A percentile compares a stretch with the other conserved stretches of the same genome.
Evolutionary conservation across 2,888 invertebrate genomes (phyloP).

Genomic region (Sipha maydis): DNA sequence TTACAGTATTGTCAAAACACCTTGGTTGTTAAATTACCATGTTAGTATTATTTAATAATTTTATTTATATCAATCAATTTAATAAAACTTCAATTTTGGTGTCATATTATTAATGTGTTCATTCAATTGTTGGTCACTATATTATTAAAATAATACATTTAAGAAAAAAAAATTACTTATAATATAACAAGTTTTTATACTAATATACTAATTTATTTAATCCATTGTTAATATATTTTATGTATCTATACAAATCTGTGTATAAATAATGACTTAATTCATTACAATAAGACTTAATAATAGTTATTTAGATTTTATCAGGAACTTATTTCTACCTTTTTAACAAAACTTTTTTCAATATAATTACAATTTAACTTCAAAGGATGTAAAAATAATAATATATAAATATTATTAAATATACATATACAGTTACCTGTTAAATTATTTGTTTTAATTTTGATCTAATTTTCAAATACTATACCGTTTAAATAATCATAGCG

Average conservation of each 20-base stretch:
- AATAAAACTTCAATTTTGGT: neutral
- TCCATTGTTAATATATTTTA: neutral
- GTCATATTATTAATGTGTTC: neutral
- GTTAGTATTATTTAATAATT: constrained; percentile 27
- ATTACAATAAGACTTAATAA: too few species aligned
- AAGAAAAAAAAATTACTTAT: neutral
- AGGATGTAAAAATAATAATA: neutral
- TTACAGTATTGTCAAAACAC: constrained; percentile 47
- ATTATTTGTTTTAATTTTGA: neutral
- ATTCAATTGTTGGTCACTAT: neutral
- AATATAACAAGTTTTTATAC: too few species aligned
- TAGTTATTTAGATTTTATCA: neutral
- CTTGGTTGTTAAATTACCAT: constrained; percentile 4
- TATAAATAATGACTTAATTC: too few species aligned
- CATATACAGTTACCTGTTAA: neutral
- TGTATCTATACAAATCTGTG: neutral
- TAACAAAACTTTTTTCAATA: too few species aligned
- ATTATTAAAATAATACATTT: neutral
- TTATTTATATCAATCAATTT: constrained; percentile 5
- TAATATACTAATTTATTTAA: neutral
- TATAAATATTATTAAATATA: neutral
- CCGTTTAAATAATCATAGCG: too few species aligned
- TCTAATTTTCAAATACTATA: too few species aligned
- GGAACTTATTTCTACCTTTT: neutral
- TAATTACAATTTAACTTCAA: neutral